A percentile compares a stretch with the other conserved stretches of the same genome.
These are phyloP conservation scores for Hyla sarda DNA, from an alignment of 2,113 vertebrate species.

Conservation along the genomic window DNA sequence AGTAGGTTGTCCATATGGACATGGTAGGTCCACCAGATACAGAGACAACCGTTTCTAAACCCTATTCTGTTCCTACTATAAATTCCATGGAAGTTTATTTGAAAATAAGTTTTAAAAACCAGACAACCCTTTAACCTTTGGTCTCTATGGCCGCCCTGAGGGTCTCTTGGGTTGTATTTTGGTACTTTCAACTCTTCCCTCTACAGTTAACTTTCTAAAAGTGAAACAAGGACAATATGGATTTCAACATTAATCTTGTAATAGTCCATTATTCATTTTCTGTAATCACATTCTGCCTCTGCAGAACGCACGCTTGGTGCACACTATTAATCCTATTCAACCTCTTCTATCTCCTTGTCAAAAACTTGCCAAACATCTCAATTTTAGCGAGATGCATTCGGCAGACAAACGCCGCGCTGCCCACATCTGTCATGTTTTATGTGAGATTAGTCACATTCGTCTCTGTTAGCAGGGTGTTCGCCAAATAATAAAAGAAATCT, in stretches of 20 bases:
- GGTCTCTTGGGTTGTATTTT: not conserved
- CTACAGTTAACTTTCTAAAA: not conserved
- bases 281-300: constrained; percentile 21
- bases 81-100: too few species aligned
- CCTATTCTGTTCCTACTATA: too few species aligned
- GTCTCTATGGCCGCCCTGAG: not conserved
- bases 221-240: constrained; percentile 12
- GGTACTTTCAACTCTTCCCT: not conserved
- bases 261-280: constrained; percentile 24
- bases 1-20: too few species aligned
- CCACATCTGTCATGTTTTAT: not conserved
- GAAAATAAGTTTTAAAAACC: too few species aligned
- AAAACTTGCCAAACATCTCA: constrained; percentile 7
- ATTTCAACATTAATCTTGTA: constrained; percentile 13
- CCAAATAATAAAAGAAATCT: not conserved
- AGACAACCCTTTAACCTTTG: too few species aligned
- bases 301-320: constrained; percentile 7
- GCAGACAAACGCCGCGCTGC: not conserved
- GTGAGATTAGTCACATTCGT: constrained; percentile 8
- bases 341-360: constrained; percentile 44
- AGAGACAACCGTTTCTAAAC: too few species aligned
- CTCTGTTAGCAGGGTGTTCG: not conserved
- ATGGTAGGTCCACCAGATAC: too few species aligned
- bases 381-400: not conserved
- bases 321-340: constrained; percentile 37